Evolutionary conservation across 2,113 vertebrate genomes (phyloP).

Genomic region (Anhinga anhinga): DNA sequence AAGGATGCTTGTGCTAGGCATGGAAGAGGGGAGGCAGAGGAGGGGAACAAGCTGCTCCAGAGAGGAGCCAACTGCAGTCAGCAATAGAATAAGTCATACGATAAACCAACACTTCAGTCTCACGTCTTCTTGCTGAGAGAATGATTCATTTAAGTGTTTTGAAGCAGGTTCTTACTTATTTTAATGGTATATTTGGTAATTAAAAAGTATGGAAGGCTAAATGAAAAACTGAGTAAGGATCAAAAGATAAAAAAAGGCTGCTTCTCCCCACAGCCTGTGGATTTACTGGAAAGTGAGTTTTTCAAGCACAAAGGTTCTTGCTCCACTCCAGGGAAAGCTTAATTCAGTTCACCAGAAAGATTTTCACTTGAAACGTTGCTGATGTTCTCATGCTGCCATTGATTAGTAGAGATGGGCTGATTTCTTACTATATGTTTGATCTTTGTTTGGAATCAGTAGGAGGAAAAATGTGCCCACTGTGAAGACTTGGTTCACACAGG

Average conservation of each 20-base stretch:
- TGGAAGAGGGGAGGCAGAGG: too few relatives aligned
- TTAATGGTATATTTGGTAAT: not conserved
- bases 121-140: not conserved
- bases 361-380: not conserved
- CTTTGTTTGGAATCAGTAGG: conserved; percentile 40
- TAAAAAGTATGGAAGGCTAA: not conserved
- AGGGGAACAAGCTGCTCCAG: not conserved
- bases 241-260: not conserved
- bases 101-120: not conserved
- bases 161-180: not conserved
- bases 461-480: not conserved
- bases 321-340: not conserved
- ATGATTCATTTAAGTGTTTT: not conserved
- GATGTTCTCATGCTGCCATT: conserved; percentile 5
- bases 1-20: not conserved
- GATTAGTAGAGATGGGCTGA: not conserved
- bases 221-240: not conserved
- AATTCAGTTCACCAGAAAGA: not conserved
- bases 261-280: not conserved
- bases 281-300: not conserved
- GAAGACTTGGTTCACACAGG: not conserved
- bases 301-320: not conserved
- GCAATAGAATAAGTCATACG: not conserved
- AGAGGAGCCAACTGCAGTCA: not conserved
- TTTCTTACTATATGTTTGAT: not conserved